phyloP scores from a whole-genome alignment of 53 echinoderm and acorn worm genomes.

The Arbacia lixula region DNA sequence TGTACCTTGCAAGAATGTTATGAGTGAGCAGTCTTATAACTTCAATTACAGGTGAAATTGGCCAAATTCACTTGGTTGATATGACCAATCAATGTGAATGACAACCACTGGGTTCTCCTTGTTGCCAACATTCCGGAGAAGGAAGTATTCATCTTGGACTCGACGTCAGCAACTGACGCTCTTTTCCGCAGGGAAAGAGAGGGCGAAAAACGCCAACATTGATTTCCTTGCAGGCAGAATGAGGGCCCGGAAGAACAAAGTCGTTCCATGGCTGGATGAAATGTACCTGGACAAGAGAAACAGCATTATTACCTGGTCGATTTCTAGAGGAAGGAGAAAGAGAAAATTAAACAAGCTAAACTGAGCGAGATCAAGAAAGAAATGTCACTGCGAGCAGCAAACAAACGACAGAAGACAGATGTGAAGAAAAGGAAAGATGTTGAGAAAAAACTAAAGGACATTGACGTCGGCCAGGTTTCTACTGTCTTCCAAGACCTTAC shows the following conservation, averaged over 20 bases:
- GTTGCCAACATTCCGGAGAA: no score
- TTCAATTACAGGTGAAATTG: no score
- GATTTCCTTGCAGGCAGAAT: conserved; percentile 46
- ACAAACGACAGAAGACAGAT: not conserved
- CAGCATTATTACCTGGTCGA: conserved; percentile 36
- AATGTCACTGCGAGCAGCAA: not conserved
- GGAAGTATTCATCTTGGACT: no score
- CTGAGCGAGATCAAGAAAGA: not conserved
- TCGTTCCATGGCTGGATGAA: conserved; percentile 50
- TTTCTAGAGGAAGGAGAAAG: not conserved
- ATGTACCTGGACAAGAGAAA: conserved; percentile 38
- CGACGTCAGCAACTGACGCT: no score
- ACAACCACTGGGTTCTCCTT: no score
- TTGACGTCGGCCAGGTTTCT: not conserved
- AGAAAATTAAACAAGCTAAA: not conserved
- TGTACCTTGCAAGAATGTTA: no score
- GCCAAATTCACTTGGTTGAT: no score
- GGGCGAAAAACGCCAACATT: conserved; percentile 55
- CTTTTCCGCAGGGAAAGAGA: conserved; percentile 53
- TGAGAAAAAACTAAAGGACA: not conserved
- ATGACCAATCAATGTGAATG: no score
- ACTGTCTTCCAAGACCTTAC: not conserved
- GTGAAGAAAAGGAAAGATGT: not conserved
- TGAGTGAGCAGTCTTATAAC: no score
- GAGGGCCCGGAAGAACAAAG: conserved; percentile 48